Evolutionary conservation across 2,888 invertebrate genomes (phyloP).

Genomic region (Volucella inflata): DNA sequence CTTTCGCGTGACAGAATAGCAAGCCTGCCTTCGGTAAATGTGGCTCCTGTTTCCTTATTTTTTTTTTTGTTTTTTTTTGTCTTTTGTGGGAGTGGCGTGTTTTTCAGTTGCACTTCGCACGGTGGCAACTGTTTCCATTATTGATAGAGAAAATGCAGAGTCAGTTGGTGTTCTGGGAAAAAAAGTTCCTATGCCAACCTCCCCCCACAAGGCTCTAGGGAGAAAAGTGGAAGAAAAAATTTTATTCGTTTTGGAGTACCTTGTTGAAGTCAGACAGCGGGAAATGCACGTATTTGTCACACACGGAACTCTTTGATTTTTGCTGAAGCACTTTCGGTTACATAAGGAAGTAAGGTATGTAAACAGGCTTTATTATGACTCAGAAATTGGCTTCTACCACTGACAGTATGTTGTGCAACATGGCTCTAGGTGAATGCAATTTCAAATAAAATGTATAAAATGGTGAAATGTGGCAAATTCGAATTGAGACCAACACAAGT

Average conservation of each 20-base stretch:
- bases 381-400: no score
- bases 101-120: constrained; percentile 49
- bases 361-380: no score
- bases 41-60: background rate
- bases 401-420: no score
- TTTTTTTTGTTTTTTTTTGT: background rate
- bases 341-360: no score
- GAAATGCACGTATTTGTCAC: constrained; percentile 66
- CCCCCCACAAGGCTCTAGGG: constrained; percentile 3
- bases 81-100: background rate
- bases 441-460: no score
- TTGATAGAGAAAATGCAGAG: constrained; percentile 25
- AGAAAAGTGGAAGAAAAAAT: constrained; percentile 38
- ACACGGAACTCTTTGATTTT: constrained; percentile 56
- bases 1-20: constrained; percentile 67
- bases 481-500: no score
- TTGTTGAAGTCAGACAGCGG: constrained; percentile 70
- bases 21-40: background rate
- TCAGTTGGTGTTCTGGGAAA: constrained; percentile 29
- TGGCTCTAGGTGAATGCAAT: no score
- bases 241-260: constrained; percentile 56
- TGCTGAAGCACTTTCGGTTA: no score
- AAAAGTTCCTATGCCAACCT: constrained; percentile 33
- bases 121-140: constrained; percentile 53
- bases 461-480: no score